Evolutionary conservation across 2,888 invertebrate species (phyloP), one percentile per base, ranked within the genome.

Genomic region (Osedax fenrisi): DNA sequence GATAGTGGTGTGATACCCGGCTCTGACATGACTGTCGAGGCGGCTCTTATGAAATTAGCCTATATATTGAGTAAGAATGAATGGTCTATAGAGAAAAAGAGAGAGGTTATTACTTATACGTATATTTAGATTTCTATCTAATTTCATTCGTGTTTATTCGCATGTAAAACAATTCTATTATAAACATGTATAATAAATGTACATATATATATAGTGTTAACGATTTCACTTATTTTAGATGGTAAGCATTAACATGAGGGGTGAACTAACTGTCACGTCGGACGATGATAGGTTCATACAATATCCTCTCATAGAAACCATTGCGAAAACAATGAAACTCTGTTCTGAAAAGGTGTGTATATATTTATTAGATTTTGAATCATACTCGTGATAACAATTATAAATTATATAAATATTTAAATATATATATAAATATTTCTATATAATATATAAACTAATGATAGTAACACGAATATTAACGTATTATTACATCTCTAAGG

Each of bases 21-120:
- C 0, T 89, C 87, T 75, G 93, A 94, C 81, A 91, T 93, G 91
- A 96, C 96, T 0, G 90, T 92, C 0, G 96, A 96, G 84, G 93
- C 96, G 0, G 94, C 95, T 0, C 87, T 95, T 5, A 89, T 92
- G 1, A 97, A 97, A 84, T 86, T 97, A 0, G 88, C 90, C 0
- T 96, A 94, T 81, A 91, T 96, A 0, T 85, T 96, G 25, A 90
- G 92, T 0, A 91, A 93, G 82, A 86, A 87, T 2, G 83, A 84
- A 56, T 85, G 84, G 84, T 79, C 81, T 62, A 24, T 83, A 66
- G 81, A 84, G 59, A 81, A 81, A 75, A 86, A 86, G 78, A 80
- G 81, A 77, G 80, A 81, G 80, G 85, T 82, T 17, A 41, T 41
- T 41, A 41, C 17, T 41, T 41, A 41, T 41, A 41, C 17, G 41